A percentile compares a stretch with the other conserved stretches of the same genome.
phyloP scores from a whole-genome alignment of 1,140 invertebrate species.

The Mercenaria mercenaria region DNA sequence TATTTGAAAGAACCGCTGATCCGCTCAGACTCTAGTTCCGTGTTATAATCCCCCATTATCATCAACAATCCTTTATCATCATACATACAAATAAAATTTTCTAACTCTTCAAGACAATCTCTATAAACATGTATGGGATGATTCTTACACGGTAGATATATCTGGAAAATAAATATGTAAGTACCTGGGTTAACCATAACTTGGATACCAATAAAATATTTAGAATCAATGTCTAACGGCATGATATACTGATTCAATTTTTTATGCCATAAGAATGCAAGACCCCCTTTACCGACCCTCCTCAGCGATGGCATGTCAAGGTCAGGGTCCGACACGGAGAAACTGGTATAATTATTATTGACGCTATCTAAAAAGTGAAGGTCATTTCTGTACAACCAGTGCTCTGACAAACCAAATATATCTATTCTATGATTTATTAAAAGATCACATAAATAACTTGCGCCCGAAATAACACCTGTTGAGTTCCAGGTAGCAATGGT shows the following conservation, averaged over 20 bases:
- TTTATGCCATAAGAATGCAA: too few relatives aligned
- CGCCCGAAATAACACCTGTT: too few relatives aligned
- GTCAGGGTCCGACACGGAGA: not conserved
- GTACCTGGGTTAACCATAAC: too few relatives aligned
- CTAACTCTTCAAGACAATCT: too few relatives aligned
- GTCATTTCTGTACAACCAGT: not conserved
- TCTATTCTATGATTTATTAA: too few relatives aligned
- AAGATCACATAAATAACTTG: too few relatives aligned
- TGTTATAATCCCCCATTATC: not conserved
- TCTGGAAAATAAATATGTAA: too few relatives aligned
- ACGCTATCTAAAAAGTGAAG: not conserved
- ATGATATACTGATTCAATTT: too few relatives aligned
- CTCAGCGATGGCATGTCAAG: not conserved
- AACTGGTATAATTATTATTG: not conserved
- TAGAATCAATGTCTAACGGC: not conserved
- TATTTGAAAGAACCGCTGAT: too few relatives aligned
- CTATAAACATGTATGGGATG: not conserved
- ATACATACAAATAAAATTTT: not conserved
- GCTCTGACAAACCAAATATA: not conserved
- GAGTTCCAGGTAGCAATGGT: too few relatives aligned
- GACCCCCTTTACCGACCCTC: not conserved
- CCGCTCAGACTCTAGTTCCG: too few relatives aligned
- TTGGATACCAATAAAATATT: not conserved
- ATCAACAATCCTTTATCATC: not conserved
- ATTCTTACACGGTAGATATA: not conserved